Evolutionary conservation across 2,797 vertebrate species (phyloP), one percentile per base, ranked within the genome.

Genomic region (Phrynocephalus forsythii): DNA sequence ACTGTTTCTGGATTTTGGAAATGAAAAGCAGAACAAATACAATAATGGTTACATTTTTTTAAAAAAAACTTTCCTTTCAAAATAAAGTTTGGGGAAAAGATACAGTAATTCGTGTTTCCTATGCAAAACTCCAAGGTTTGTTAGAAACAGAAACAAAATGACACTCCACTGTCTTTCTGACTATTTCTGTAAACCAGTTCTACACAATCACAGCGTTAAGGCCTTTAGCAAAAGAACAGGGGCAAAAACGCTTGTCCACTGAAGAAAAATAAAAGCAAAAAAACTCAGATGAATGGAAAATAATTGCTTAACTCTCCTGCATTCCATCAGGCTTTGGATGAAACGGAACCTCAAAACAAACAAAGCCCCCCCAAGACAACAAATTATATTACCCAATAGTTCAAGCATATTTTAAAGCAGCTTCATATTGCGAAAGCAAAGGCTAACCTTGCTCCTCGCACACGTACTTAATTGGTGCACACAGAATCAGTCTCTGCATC

Each of bases 141-240:
- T 56, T 44, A 60, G 26, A 38, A 15, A 52, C 84, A n/a, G 78
- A 50, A 90, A 90, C 38, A 38, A 48, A 84, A 91, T 87, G 69
- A 68, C 86, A 92, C 0, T 9, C 50, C 79, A 81, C 0, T 82
- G 88, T 90, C 86, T 91, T 87, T 84, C 84, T 90, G 90, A 90
- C 90, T 71, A 20, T 86, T 90, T 26, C 87, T 76, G 91, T 83
- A 88, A 82, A 60, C 0, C 0, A 85, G 56, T 75, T 22, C 68
- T 84, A 26, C 85, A 28, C 60, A 85, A 79, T 84, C 84, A 87
- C 86, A 88, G 85, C 24, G 38, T 44, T 66, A 33, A 6, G 82
- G 67, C 1, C 11, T 18, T n/a, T 15, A 48, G 26, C 2, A 5
- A 1, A 0, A 82, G 67, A 69, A 8, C 6, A 22, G 22, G 30